Conservation (phyloP, 2,888 invertebrate species). For the Pemphredon lugubris region DNA sequence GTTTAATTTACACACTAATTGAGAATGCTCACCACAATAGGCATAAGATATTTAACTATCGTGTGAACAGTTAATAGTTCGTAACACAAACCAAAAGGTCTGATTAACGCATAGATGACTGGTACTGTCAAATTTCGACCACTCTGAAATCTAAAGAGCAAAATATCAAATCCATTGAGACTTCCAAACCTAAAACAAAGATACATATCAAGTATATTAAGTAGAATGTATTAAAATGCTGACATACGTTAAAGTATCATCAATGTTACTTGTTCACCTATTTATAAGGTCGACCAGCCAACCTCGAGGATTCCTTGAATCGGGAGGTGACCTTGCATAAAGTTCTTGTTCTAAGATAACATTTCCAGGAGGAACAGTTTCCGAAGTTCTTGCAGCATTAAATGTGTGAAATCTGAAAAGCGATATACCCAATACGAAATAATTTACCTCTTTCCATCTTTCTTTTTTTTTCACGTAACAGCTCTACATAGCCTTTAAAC, state of each 20-base stretch:
- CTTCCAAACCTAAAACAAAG: conserved; percentile 88
- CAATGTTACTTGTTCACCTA: conserved; percentile 81
- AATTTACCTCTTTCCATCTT: too few species aligned
- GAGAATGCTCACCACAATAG: conserved; percentile 89
- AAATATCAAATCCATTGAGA: conserved; percentile 93
- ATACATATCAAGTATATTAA: conserved; percentile 4
- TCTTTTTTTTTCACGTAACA: background rate
- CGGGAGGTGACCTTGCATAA: conserved; percentile 88
- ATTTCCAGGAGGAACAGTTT: conserved; percentile 85
- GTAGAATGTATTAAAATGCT: too few species aligned
- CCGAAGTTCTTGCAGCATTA: conserved; percentile 89
- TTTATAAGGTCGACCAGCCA: conserved; percentile 98
- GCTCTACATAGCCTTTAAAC: too few species aligned
- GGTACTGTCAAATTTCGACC: conserved; percentile 88
- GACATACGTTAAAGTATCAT: background rate
- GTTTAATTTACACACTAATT: too few species aligned
- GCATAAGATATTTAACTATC: conserved; percentile 95
- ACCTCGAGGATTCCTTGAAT: conserved; percentile 93
- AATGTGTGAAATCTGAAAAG: conserved; percentile 91
- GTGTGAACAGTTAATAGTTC: conserved; percentile 95
- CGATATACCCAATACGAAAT: background rate
- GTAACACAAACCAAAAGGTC: conserved; percentile 95
- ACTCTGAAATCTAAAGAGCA: conserved; percentile 91
- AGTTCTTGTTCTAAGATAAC: conserved; percentile 87
- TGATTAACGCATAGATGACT: conserved; percentile 90